These are phyloP conservation scores for Puntigrus tetrazona DNA, from an alignment of 2,113 vertebrate species.

Conservation along the genomic window DNA sequence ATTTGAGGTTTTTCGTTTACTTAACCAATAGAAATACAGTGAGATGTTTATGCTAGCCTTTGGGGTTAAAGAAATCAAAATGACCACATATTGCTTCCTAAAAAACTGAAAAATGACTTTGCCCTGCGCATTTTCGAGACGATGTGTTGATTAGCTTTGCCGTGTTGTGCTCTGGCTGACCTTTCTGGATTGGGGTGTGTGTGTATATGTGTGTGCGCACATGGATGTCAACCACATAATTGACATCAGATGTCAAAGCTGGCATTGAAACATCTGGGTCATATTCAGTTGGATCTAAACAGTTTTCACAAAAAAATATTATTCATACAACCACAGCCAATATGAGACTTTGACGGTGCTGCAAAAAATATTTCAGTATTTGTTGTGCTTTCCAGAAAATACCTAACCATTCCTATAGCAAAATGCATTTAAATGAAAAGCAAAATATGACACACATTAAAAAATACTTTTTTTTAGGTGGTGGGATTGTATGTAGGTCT, in stretches of 20 bases:
- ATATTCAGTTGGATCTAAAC: constrained; percentile 16
- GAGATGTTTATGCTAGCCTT: neutral
- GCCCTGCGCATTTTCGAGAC: constrained; percentile 60
- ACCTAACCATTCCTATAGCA: no score
- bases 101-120: neutral
- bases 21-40: neutral
- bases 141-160: constrained; percentile 66
- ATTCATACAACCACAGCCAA: constrained; percentile 1
- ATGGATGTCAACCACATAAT: constrained; percentile 1
- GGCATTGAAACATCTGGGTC: constrained; percentile 22
- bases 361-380: neutral
- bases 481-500: neutral
- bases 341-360: neutral
- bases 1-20: neutral
- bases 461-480: no score
- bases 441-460: no score
- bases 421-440: no score
- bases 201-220: neutral
- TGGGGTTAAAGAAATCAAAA: neutral
- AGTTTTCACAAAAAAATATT: neutral
- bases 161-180: constrained; percentile 52
- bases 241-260: constrained; percentile 30
- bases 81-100: neutral
- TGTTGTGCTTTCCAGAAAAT: no score
- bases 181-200: constrained; percentile 4